A percentile compares a stretch with the other conserved stretches of the same genome.
Evolutionary conservation across 2,888 invertebrate genomes (phyloP).

Genomic region (Drosophila engyochracea): DNA sequence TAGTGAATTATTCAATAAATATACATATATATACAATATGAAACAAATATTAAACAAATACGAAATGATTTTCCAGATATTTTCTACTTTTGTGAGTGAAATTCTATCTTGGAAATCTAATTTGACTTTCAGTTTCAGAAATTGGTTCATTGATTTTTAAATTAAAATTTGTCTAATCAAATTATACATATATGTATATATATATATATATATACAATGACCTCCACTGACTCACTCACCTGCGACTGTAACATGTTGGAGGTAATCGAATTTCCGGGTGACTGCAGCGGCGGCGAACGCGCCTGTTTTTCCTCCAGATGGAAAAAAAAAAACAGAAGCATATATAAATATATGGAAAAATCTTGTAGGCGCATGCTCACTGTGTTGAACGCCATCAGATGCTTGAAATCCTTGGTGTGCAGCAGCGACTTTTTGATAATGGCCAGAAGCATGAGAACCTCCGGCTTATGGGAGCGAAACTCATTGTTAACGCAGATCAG

Average conservation of each 20-base stretch:
- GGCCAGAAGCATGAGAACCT: slow-evolving; percentile 87
- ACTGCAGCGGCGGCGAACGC: slow-evolving; percentile 50
- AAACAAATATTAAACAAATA: background rate
- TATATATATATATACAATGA: background rate
- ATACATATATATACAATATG: background rate
- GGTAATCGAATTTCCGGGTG: slow-evolving; percentile 72
- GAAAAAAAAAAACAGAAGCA: background rate
- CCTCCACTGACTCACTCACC: slow-evolving; percentile 15
- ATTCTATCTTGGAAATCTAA: background rate
- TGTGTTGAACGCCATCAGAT: slow-evolving; percentile 54
- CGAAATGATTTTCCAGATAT: background rate
- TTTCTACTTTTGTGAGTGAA: too few relatives aligned
- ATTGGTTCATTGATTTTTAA: background rate
- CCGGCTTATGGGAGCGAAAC: slow-evolving; percentile 88
- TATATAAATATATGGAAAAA: background rate
- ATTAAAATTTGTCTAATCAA: background rate
- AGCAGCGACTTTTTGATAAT: slow-evolving; percentile 87
- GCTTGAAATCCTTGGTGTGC: slow-evolving; percentile 71
- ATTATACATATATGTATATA: background rate
- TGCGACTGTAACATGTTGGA: slow-evolving; percentile 82
- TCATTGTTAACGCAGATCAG: slow-evolving; percentile 87
- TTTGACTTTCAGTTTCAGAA: background rate
- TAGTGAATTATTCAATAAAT: too few relatives aligned
- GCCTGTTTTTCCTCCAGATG: slow-evolving; percentile 52
- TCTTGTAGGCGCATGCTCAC: slow-evolving; percentile 44